phyloP scores from a whole-genome alignment of 2,888 invertebrate genomes.

The Alloscopus bannaensis region DNA sequence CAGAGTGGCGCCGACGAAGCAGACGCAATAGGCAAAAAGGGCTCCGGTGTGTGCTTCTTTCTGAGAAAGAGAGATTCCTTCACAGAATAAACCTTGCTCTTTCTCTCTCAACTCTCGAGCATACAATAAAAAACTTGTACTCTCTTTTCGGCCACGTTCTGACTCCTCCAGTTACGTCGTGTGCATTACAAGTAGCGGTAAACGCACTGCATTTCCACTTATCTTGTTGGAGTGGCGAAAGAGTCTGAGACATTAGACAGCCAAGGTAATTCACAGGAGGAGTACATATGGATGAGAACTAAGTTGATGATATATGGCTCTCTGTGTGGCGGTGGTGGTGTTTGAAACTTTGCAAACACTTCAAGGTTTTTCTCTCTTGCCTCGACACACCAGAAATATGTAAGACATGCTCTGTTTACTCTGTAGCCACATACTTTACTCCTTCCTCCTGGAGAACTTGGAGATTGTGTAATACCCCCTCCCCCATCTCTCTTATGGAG shows the following conservation, averaged over 20 bases:
- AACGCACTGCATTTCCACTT: no score
- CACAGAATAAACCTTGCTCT: constrained; percentile 33
- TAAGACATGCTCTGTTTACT: constrained; percentile 51
- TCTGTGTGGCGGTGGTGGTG: constrained; percentile 41
- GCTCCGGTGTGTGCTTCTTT: constrained; percentile 55
- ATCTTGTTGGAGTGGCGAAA: no score
- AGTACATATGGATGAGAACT: no score
- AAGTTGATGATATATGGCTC: constrained; percentile 51
- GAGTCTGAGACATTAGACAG: no score
- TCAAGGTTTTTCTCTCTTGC: constrained; percentile 35
- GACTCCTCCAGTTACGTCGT: no score
- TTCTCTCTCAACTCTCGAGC: not conserved
- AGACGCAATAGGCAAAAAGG: constrained; percentile 40
- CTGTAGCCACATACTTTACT: constrained; percentile 25
- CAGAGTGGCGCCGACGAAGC: constrained; percentile 51
- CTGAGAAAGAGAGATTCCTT: constrained; percentile 24
- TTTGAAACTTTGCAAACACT: constrained; percentile 57
- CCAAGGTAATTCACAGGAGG: no score
- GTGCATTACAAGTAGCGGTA: no score
- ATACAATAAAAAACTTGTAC: not conserved
- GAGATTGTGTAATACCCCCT: constrained; percentile 1
- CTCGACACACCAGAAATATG: constrained; percentile 19
- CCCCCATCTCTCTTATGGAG: no score
- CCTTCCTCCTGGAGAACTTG: constrained; percentile 13
- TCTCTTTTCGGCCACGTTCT: no score